A percentile compares a stretch with the other conserved stretches of the same genome.
Conservation (phyloP, 2,888 invertebrate species). For the Hypsopygia costalis region DNA sequence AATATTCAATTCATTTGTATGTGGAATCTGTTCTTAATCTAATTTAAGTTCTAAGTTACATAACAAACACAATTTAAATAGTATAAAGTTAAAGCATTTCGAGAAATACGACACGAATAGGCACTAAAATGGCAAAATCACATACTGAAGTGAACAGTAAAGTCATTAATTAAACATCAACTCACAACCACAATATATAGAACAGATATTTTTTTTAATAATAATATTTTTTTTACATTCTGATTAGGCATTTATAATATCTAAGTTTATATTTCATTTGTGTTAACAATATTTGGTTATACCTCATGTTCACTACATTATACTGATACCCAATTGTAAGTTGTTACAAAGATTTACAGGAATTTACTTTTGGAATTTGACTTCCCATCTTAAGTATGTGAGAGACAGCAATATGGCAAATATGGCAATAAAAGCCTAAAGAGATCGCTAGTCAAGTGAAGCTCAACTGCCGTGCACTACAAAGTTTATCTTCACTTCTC, state of each 20-base stretch:
- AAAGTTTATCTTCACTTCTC: too few species aligned
- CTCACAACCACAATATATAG: conserved; percentile 72
- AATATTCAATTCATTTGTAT: background rate
- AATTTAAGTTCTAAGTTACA: conserved; percentile 19
- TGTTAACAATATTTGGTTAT: conserved; percentile 21
- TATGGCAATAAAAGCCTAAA: too few species aligned
- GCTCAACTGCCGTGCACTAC: too few species aligned
- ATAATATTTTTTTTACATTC: conserved; percentile 15
- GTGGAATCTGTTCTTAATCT: conserved; percentile 1
- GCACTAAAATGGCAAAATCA: conserved; percentile 76
- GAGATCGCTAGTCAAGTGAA: too few species aligned
- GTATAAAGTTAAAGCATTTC: conserved; percentile 40
- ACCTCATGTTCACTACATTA: conserved; percentile 10
- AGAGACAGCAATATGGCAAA: too few species aligned
- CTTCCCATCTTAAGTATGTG: too few species aligned
- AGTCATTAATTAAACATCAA: conserved; percentile 40
- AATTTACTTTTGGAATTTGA: too few species aligned
- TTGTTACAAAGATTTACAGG: too few species aligned
- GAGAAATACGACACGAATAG: conserved; percentile 56
- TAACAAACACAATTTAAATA: conserved; percentile 23
- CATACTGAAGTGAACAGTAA: conserved; percentile 57
- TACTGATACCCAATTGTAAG: background rate
- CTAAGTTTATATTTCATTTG: conserved; percentile 17
- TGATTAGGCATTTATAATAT: conserved; percentile 18
- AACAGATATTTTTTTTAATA: too few species aligned